Percentiles rank a stretch among this genome's conserved stretches.
Conservation (phyloP, 2,888 invertebrate species). For the Diarsia brunnea region DNA sequence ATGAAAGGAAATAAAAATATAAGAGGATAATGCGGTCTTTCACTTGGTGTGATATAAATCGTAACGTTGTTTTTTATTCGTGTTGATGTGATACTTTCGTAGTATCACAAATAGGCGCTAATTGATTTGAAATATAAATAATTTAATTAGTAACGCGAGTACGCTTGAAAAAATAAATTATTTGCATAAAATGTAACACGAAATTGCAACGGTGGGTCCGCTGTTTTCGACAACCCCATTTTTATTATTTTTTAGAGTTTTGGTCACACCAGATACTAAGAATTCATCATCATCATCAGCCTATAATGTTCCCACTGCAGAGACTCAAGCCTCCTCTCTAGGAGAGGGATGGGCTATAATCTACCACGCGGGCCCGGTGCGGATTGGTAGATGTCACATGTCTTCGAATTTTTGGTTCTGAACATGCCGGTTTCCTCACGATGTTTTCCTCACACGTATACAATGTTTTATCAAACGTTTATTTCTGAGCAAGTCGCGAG, state of each 20-base stretch:
- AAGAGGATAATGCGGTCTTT: conserved; percentile 40
- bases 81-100: not conserved
- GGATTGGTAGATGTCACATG: too few relatives aligned
- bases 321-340: too few relatives aligned
- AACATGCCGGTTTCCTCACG: too few relatives aligned
- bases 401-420: too few relatives aligned
- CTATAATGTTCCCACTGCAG: too few relatives aligned
- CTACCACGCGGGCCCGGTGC: too few relatives aligned
- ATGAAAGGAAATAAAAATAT: conserved; percentile 40
- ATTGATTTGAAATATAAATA: not conserved
- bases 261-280: not conserved
- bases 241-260: too few relatives aligned
- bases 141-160: not conserved
- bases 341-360: too few relatives aligned
- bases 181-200: not conserved
- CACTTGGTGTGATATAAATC: conserved; percentile 17
- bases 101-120: not conserved
- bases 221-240: not conserved
- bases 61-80: not conserved
- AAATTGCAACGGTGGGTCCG: not conserved
- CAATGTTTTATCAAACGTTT: not conserved
- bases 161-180: not conserved
- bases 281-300: too few relatives aligned
- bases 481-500: not conserved
- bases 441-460: not conserved